These are phyloP conservation scores for Schizothorax lantsangensis DNA, from an alignment of 2,797 vertebrate genomes.

Conservation along the genomic window DNA sequence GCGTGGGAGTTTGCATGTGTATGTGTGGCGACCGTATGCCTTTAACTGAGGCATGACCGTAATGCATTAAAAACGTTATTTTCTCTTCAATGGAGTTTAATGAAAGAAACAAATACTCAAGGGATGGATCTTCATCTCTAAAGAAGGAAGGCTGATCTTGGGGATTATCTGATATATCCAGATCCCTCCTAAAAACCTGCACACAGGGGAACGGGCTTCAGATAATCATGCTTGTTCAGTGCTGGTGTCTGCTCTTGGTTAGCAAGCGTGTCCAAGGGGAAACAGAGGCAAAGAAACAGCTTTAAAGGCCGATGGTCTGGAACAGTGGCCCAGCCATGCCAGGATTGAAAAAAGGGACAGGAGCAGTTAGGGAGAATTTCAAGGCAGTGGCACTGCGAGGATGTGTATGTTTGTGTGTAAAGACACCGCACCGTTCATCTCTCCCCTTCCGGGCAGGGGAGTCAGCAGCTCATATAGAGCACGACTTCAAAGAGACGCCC, in stretches of 20 bases:
- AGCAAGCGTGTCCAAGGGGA: slow-evolving; percentile 74
- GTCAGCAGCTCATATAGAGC: slow-evolving; percentile 72
- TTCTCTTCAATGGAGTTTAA: slow-evolving; percentile 28
- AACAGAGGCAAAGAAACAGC: slow-evolving; percentile 27
- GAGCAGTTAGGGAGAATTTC: slow-evolving; percentile 35
- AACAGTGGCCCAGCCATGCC: slow-evolving; percentile 18
- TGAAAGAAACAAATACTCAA: slow-evolving; percentile 4
- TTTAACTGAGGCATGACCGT: slow-evolving; percentile 19
- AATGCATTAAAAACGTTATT: slow-evolving; percentile 5
- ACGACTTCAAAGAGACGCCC: slow-evolving; percentile 78
- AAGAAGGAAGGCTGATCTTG: slow-evolving; percentile 53
- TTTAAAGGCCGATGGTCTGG: slow-evolving; percentile 69
- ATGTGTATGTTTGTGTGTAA: slow-evolving; percentile 42
- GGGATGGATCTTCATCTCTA: slow-evolving; percentile 19
- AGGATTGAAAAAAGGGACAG: slow-evolving; percentile 14
- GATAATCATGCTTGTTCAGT: slow-evolving; percentile 70
- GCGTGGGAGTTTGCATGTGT: slow-evolving; percentile 7
- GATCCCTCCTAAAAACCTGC: slow-evolving; percentile 75
- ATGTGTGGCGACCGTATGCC: background rate
- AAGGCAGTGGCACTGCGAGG: slow-evolving; percentile 14
- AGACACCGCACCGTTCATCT: slow-evolving; percentile 58
- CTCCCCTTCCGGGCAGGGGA: slow-evolving; percentile 70
- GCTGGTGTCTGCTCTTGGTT: slow-evolving; percentile 69
- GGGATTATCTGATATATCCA: slow-evolving; percentile 75
- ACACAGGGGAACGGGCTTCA: slow-evolving; percentile 69